Percentiles rank a stretch among this genome's conserved stretches.
Evolutionary conservation across 1,140 invertebrate species (phyloP).

Genomic region (Drosophila paulistorum): DNA sequence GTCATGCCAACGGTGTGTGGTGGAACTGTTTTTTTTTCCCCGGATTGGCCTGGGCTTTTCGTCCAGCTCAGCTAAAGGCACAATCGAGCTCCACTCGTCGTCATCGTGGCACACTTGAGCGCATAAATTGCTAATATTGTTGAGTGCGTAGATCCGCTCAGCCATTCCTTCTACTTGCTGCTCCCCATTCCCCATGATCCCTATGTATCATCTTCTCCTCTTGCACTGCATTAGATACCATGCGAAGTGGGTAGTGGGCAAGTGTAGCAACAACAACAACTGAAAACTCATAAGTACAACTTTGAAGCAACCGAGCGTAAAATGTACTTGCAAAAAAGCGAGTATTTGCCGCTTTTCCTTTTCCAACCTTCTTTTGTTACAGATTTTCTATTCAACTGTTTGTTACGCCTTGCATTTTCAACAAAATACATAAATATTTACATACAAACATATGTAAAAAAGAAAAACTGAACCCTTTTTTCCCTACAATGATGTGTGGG

Average conservation of each 20-base stretch:
- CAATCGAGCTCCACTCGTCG: conserved; percentile 23
- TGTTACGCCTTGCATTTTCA: conserved; percentile 47
- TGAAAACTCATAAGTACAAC: conserved; percentile 62
- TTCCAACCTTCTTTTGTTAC: conserved; percentile 54
- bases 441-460: not conserved
- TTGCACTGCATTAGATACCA: conserved; percentile 62
- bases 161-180: conserved; percentile 18
- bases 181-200: not conserved
- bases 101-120: conserved; percentile 57
- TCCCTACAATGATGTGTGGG: conserved; percentile 21
- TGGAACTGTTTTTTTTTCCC: not conserved
- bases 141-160: conserved; percentile 59
- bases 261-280: conserved; percentile 1
- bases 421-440: conserved; percentile 14
- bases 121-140: conserved; percentile 80
- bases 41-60: conserved; percentile 3
- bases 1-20: not conserved
- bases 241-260: conserved; percentile 15
- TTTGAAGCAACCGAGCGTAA: conserved; percentile 53
- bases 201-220: not conserved
- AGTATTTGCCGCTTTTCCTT: conserved; percentile 3
- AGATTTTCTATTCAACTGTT: conserved; percentile 31
- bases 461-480: conserved; percentile 31
- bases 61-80: conserved; percentile 26
- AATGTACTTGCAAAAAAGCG: conserved; percentile 42